Evolutionary conservation across 2,113 vertebrate genomes (phyloP).

Genomic region (Mugil cephalus): DNA sequence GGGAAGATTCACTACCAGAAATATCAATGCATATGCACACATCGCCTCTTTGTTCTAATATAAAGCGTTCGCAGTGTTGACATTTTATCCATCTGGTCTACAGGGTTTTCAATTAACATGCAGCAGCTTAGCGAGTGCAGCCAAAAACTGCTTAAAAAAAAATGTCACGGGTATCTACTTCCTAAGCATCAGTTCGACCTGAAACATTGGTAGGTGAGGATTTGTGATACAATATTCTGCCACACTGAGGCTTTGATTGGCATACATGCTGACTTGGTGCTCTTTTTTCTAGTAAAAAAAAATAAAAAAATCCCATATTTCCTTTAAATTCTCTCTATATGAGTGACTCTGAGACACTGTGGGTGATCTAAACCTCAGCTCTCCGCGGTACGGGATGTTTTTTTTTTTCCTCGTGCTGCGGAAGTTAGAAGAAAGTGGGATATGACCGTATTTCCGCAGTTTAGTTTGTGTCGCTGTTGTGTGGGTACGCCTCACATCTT

Average conservation of each 20-base stretch:
- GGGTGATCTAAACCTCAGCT: slow-evolving; percentile 17
- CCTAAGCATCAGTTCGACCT: slow-evolving; percentile 12
- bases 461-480: slow-evolving; percentile 3
- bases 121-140: slow-evolving; percentile 9
- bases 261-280: not conserved
- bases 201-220: not conserved
- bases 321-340: not conserved
- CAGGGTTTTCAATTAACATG: slow-evolving; percentile 22
- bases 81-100: slow-evolving; percentile 26
- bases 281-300: slow-evolving; percentile 5
- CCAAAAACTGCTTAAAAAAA: slow-evolving; percentile 1
- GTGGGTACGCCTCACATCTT: not conserved
- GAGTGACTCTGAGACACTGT: slow-evolving; percentile 6
- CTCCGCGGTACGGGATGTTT: not conserved
- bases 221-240: slow-evolving; percentile 16
- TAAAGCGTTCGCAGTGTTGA: slow-evolving; percentile 23
- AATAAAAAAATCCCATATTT: not conserved
- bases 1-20: not conserved
- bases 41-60: slow-evolving; percentile 42
- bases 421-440: not conserved
- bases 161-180: slow-evolving; percentile 4
- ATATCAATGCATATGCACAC: slow-evolving; percentile 24
- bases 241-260: slow-evolving; percentile 28
- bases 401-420: not conserved
- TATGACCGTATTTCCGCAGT: not conserved